Evolutionary conservation across 2,888 invertebrate species (phyloP).

Genomic region (Apamea sordens): DNA sequence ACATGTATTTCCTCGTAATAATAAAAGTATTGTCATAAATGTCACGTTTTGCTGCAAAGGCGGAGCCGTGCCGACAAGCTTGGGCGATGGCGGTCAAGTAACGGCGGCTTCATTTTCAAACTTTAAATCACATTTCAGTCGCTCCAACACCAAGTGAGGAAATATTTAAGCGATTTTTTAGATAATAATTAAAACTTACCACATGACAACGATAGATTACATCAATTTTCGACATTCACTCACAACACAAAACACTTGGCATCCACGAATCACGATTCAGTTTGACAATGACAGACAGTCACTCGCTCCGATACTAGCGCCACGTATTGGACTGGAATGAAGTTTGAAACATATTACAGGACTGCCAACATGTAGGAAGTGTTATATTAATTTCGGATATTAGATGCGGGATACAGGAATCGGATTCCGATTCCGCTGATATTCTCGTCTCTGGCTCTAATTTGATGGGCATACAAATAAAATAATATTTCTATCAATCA

Average conservation of each 20-base stretch:
- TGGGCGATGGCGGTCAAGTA: conserved; percentile 90
- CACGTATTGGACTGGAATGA: conserved; percentile 73
- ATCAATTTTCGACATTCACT: conserved; percentile 83
- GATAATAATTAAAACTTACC: conserved; percentile 80
- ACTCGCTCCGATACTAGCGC: conserved; percentile 78
- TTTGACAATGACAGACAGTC: conserved; percentile 69
- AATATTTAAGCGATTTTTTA: conserved; percentile 18
- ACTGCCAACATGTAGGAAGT: conserved; percentile 30
- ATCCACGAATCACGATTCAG: conserved; percentile 77
- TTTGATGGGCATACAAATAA: no score
- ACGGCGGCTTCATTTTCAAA: conserved; percentile 79
- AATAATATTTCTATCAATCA: neutral
- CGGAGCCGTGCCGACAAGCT: conserved; percentile 83
- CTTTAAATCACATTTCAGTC: conserved; percentile 34
- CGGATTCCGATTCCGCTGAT: neutral
- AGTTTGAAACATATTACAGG: conserved; percentile 35
- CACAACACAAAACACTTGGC: conserved; percentile 87
- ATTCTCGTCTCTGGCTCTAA: neutral
- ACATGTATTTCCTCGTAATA: conserved; percentile 48
- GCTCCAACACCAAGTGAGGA: conserved; percentile 19
- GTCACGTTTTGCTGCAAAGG: conserved; percentile 80
- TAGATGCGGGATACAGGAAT: neutral
- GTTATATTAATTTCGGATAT: conserved; percentile 28
- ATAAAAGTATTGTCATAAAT: conserved; percentile 63
- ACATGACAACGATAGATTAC: conserved; percentile 84